Evolutionary conservation across 2,888 invertebrate species (phyloP), one percentile per base, ranked within the genome.

Genomic region (Lamproptera curius): DNA sequence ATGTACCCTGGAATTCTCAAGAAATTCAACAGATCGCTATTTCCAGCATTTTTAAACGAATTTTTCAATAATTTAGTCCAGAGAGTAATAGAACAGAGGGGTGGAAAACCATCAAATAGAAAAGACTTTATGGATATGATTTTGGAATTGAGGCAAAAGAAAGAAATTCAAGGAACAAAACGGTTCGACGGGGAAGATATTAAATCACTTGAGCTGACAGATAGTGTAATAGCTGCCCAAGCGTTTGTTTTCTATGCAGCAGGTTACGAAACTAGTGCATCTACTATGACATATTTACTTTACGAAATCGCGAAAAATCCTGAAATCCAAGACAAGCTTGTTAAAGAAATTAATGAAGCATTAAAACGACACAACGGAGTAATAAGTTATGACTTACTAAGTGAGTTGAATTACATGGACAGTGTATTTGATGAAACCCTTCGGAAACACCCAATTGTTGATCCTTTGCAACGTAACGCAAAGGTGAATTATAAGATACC

Each of bases 231-330:
- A n/a, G 16, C 36, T 10, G 36, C 36, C 4, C 36, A 36, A 16
- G 10, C 36, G 2, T 36, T 36, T 36, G 8, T 36, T 16, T 85
- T 87, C 54, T 84, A 80, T 46, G 61, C 67, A 1, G 88, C 74
- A 4, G 87, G 88, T 0, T 87, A 77, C 52, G 87, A 86, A 52
- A 85, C 86, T 1, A 77, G 75, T 31, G 76, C 86, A 0, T 73
- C 79, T 0, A 74, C 80, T 0, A 64, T 85, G 53, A 52, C 74
- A 0, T 82, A 71, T 38, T 52, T 73, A 17, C 51, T 78, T 10
- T 76, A 77, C 48, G 63, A 76, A 50, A 48, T 86, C 5, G 81
- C 84, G 0, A 34, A 59, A 1, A 67, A 85, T 53, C 73, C 65
- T 10, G 63, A 77, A 1, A 54, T 84, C 0, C 87, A 88, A 59